Conservation (phyloP, 2,797 vertebrate genomes). For the Pitangus sulphuratus region DNA sequence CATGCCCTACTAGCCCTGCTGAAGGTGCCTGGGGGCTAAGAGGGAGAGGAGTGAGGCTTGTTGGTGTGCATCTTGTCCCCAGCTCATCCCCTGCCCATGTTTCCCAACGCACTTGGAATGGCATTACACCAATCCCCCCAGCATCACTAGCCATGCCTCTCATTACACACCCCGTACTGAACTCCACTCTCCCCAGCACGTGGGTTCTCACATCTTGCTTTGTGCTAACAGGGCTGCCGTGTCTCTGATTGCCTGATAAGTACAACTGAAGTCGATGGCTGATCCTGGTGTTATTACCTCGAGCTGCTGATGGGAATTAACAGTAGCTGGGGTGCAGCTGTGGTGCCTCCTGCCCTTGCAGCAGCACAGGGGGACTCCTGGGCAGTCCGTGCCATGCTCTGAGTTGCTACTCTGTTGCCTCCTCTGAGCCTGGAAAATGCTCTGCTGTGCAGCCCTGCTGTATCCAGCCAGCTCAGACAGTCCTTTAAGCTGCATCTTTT, state of each 20-base stretch:
- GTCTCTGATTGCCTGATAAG: conserved; percentile 60
- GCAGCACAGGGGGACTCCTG: neutral
- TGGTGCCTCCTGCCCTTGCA: neutral
- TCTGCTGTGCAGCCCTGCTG: neutral
- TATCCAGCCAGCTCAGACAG: neutral
- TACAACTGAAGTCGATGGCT: conserved; percentile 53
- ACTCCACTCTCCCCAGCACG: neutral
- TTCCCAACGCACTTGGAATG: neutral
- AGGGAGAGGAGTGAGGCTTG: neutral
- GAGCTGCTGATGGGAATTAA: neutral
- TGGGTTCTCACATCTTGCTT: neutral
- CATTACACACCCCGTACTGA: rapidly evolving
- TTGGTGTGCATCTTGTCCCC: neutral
- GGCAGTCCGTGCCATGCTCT: neutral
- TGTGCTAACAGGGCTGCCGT: neutral
- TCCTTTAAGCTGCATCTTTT: neutral
- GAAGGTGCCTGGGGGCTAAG: neutral
- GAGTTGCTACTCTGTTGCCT: rapidly evolving
- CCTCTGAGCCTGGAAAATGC: neutral
- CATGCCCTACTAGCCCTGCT: neutral
- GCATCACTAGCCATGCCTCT: neutral
- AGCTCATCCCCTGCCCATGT: neutral
- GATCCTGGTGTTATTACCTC: neutral
- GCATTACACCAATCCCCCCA: neutral
- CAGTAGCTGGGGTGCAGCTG: neutral